Evolutionary conservation across 2,113 vertebrate species (phyloP).

Genomic region (Murina feae): DNA sequence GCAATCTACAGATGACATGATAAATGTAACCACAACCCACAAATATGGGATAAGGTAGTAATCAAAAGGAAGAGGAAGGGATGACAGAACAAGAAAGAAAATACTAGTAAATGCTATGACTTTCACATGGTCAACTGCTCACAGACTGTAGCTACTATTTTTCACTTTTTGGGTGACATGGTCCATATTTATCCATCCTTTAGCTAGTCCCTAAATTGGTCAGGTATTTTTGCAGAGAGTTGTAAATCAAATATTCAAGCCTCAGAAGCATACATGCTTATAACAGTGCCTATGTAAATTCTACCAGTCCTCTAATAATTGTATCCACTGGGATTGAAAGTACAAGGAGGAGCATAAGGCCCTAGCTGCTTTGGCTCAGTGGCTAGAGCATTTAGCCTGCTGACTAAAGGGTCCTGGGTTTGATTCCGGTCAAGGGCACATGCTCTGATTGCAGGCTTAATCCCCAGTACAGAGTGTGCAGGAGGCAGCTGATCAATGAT

Average conservation of each 20-base stretch:
- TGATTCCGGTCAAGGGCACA: too few species aligned
- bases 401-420: too few species aligned
- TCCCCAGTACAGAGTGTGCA: too few species aligned
- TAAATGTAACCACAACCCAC: not conserved
- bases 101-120: not conserved
- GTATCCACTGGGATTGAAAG: not conserved
- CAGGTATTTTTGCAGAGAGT: not conserved
- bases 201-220: not conserved
- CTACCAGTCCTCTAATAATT: not conserved
- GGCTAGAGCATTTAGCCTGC: too few species aligned
- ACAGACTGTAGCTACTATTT: not conserved
- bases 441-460: too few species aligned
- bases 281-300: not conserved
- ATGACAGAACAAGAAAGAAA: not conserved
- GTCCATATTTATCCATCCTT: not conserved
- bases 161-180: not conserved
- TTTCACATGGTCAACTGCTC: not conserved
- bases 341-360: not conserved
- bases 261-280: not conserved
- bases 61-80: not conserved
- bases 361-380: too few species aligned
- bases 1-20: not conserved
- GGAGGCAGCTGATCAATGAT: too few species aligned
- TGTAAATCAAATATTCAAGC: not conserved
- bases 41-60: not conserved